phyloP scores from a whole-genome alignment of 2,113 vertebrate genomes.

The Cyprinodon brontotheroides region DNA sequence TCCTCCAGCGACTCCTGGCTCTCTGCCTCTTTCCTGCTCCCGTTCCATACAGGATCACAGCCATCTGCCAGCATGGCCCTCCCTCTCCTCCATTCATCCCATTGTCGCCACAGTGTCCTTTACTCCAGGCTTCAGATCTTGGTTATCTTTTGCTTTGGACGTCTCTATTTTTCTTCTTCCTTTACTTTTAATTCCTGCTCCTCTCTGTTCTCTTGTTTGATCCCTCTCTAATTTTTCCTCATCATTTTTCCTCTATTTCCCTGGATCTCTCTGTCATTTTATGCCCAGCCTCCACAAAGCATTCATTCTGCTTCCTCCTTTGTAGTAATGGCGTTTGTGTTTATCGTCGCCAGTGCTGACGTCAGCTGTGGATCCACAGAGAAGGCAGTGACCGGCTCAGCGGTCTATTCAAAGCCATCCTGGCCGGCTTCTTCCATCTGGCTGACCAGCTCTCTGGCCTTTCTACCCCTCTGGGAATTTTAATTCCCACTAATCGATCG shows the following conservation, averaged over 20 bases:
- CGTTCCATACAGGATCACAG: constrained; percentile 52
- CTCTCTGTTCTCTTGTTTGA: constrained; percentile 22
- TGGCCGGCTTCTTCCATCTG: constrained; percentile 46
- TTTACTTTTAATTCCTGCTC: constrained; percentile 19
- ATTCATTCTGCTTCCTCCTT: constrained; percentile 41
- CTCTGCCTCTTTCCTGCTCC: constrained; percentile 41
- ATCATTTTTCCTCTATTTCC: constrained; percentile 19
- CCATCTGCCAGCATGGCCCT: constrained; percentile 54
- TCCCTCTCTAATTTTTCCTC: constrained; percentile 10
- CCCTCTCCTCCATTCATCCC: constrained; percentile 57
- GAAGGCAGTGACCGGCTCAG: constrained; percentile 20
- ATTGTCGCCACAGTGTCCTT: constrained; percentile 61
- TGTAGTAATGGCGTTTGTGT: constrained; percentile 38
- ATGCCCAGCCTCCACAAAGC: constrained; percentile 9
- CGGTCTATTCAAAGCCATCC: constrained; percentile 25
- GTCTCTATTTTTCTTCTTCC: constrained; percentile 38
- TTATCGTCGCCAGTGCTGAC: constrained; percentile 57
- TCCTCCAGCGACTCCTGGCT: constrained; percentile 50
- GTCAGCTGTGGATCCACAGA: constrained; percentile 42
- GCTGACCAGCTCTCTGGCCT: constrained; percentile 54
- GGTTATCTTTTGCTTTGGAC: constrained; percentile 35
- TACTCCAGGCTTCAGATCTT: constrained; percentile 39
- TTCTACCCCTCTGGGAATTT: constrained; percentile 54
- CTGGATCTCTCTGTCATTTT: constrained; percentile 19
- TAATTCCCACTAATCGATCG: constrained; percentile 71